Evolutionary conservation across 2,797 vertebrate species (phyloP), one percentile per base, ranked within the genome.

Genomic region (Artibeus jamaicensis): DNA sequence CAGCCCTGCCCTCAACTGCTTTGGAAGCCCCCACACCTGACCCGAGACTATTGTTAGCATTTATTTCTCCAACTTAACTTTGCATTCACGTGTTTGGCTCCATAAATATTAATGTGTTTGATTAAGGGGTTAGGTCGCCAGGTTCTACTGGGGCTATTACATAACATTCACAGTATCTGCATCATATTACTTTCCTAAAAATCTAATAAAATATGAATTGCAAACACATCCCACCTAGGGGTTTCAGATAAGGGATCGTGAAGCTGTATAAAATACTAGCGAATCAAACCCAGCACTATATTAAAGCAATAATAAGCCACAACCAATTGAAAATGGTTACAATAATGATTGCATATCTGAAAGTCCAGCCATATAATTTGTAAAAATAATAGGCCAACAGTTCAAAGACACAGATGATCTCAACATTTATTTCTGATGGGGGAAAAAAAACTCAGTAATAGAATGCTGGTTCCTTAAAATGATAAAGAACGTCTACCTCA

Each of bases 251-350:
- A 93, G 37, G 39, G 65, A 94, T 87, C 91, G 79, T 46, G 42
- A 29, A 78, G 32, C 76, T 92, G 7, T 87, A 67, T 94, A 77
- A 94, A 96, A 96, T 71, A 94, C 59, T 85, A 82, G 77, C 73
- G 96, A 94, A 92, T 94, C 94, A 97, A 96, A 96, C 87, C 37
- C 24, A 86, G 48, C 26, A 53, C 77, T 84, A 50, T 81, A 89
- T 74, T 92, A 93, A 85, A 94, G 55, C 53, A 91, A 89, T 93
- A 95, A 94, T 96, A 95, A 96, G 74, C 55, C 46, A 91, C 85
- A 91, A 68, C 29, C 86, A 92, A 97, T 95, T 95, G 91, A 96
- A 97, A 71, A 89, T 91, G 86, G 97, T 96, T 94, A 88, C 3
- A 93, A 74, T 42, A 76, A 96, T 81, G 3, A 59, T 62, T 96